Evolutionary conservation across 2,888 invertebrate genomes (phyloP).

Genomic region (Acronicta leporina): DNA sequence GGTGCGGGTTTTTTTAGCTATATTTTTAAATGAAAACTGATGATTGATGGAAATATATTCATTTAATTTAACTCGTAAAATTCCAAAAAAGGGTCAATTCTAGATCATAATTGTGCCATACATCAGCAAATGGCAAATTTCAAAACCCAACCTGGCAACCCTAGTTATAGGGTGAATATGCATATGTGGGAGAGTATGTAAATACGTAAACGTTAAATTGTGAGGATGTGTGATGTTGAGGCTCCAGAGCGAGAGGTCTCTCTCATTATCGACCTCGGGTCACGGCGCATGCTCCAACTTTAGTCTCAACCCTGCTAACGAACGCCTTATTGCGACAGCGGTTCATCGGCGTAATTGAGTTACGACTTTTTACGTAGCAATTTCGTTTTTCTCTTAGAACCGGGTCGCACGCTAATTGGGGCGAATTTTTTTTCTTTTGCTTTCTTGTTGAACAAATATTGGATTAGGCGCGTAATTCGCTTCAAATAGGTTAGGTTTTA

Average conservation of each 20-base stretch:
- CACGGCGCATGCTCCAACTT: conserved; percentile 88
- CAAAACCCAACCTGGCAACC: conserved; percentile 36
- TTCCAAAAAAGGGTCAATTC: no score
- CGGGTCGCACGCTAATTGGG: conserved; percentile 86
- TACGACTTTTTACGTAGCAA: conserved; percentile 89
- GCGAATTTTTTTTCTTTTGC: conserved; percentile 76
- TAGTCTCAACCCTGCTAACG: conserved; percentile 81
- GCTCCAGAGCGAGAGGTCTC: conserved; percentile 84
- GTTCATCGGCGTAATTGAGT: conserved; percentile 88
- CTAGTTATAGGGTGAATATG: conserved; percentile 82
- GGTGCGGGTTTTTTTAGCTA: no score
- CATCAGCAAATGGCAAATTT: conserved; percentile 7
- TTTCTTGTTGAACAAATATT: conserved; percentile 82
- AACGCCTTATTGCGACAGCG: conserved; percentile 88
- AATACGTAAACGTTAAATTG: conserved; percentile 87
- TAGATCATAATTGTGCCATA: no score
- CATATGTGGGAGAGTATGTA: conserved; percentile 87
- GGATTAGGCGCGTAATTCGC: conserved; percentile 84
- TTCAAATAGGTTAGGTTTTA: conserved; percentile 80
- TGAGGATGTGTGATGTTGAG: conserved; percentile 87
- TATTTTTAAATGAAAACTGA: no score
- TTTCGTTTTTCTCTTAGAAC: conserved; percentile 87
- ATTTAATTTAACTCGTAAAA: no score
- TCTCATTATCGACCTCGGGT: conserved; percentile 90
- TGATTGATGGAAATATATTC: no score